phyloP scores from a whole-genome alignment of 2,888 invertebrate species.

The Pheosia gnoma region DNA sequence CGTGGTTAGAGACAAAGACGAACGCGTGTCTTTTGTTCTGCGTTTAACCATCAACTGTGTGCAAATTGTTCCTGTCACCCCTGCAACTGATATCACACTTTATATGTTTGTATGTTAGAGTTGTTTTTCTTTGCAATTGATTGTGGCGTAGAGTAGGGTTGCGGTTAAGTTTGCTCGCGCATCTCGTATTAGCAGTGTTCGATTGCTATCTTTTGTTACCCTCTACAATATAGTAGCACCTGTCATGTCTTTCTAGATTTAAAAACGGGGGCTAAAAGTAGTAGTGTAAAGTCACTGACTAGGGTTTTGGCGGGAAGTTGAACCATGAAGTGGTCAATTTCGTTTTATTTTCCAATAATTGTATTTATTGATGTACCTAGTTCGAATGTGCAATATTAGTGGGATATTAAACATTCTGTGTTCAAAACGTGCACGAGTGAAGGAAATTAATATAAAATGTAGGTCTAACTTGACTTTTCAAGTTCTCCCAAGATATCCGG shows the following conservation, averaged over 20 bases:
- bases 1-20: slow-evolving; percentile 60
- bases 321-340: too few relatives aligned
- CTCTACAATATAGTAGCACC: slow-evolving; percentile 45
- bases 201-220: slow-evolving; percentile 52
- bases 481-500: too few relatives aligned
- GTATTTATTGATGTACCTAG: too few relatives aligned
- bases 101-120: not conserved
- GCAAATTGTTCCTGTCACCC: slow-evolving; percentile 39
- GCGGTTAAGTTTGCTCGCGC: slow-evolving; percentile 67
- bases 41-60: slow-evolving; percentile 46
- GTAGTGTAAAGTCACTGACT: not conserved
- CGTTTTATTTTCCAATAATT: too few relatives aligned
- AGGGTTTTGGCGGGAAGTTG: not conserved
- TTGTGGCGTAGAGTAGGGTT: slow-evolving; percentile 39
- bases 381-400: too few relatives aligned
- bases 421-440: too few relatives aligned
- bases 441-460: too few relatives aligned
- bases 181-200: slow-evolving; percentile 50
- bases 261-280: not conserved
- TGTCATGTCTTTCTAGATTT: slow-evolving; percentile 40
- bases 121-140: slow-evolving; percentile 14
- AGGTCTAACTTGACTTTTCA: too few relatives aligned
- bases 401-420: too few relatives aligned
- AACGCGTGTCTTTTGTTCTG: slow-evolving; percentile 58
- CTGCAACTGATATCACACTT: slow-evolving; percentile 10